Evolutionary conservation across 2,797 vertebrate genomes (phyloP), one percentile per base, ranked within the genome.

Genomic region (Sebastes hubbsi): DNA sequence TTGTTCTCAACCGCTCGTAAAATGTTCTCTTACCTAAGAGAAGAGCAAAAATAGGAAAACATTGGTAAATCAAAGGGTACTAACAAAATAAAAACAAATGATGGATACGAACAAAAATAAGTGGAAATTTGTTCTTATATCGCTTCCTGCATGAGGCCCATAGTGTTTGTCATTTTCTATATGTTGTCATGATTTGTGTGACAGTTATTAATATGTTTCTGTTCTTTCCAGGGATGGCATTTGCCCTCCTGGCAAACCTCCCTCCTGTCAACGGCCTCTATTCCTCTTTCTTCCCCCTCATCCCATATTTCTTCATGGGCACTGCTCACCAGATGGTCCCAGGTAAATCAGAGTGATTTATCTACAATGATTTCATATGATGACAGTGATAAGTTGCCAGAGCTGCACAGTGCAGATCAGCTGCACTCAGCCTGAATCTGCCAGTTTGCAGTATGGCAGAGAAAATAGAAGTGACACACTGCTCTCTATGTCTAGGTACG

Each of bases 201-300:
- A 79, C 74, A 46, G 30, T 25, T 46, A 7, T 59, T n/a, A 71
- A 84, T 55, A 73, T 5, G 13, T 70, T 66, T 79, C 27, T 81
- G 13, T 76, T 81, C 64, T 78, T 74, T 68, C 46, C 89, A 98
- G 97, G 97, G 36, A 98, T 98, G 97, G 97, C 97, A 0, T 99
- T 99, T 4, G 97, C 97, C 0, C 94, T 98, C 49, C 90, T 98
- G 89, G 97, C 97, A 77, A 98, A 96, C 69, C 96, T 98, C 13
- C 97, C 97, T 27, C 96, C 97, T 0, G 96, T 98, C 92, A 98
- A 97, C 0, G 97, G 97, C 20, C 97, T 99, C 89, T 98, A 98
- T 88, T 98, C 97, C 8, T 98, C 97, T 61, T 98, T 99, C 91
- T 99, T 97, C 88, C 97, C 97, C 2, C 90, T 98, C 89, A 90